These are phyloP conservation scores for Dolichopus griseipennis DNA, from an alignment of 2,888 invertebrate species.

Conservation along the genomic window DNA sequence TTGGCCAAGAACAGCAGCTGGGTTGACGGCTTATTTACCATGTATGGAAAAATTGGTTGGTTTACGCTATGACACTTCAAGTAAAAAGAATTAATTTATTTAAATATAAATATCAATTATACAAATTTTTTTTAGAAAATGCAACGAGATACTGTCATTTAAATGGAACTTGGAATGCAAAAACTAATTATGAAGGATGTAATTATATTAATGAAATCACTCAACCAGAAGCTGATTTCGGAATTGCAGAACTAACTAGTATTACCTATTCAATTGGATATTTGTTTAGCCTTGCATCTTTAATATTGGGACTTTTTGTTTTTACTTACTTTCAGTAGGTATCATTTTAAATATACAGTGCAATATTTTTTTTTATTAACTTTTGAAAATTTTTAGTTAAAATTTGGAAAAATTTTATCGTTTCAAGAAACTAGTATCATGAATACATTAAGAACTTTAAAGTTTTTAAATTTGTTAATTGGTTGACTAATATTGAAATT, in stretches of 20 bases:
- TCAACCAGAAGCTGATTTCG: constrained; percentile 45
- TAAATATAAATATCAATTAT: not conserved
- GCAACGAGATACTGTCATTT: constrained; percentile 67
- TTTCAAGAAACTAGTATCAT: too few relatives aligned
- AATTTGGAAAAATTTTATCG: too few relatives aligned
- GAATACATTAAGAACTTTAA: too few relatives aligned
- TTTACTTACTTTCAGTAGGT: constrained; percentile 86
- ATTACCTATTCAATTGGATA: constrained; percentile 79
- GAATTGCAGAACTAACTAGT: constrained; percentile 55
- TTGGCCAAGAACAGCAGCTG: constrained; percentile 71
- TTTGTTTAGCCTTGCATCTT: constrained; percentile 69
- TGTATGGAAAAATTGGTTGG: constrained; percentile 74
- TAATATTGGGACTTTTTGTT: constrained; percentile 73
- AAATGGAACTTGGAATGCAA: constrained; percentile 77
- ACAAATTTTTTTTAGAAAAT: constrained; percentile 55
- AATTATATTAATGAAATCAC: constrained; percentile 46
- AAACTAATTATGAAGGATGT: constrained; percentile 67
- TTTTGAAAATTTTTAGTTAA: too few relatives aligned
- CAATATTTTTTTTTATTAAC: too few relatives aligned
- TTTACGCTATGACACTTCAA: constrained; percentile 68
- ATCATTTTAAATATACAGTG: not conserved
- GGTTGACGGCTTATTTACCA: constrained; percentile 58
- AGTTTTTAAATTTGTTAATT: too few relatives aligned
- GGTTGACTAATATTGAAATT: too few relatives aligned
- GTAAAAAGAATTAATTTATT: constrained; percentile 51